Percentiles rank a stretch among this genome's conserved stretches.
phyloP scores from a whole-genome alignment of 2,797 vertebrate species.

The Rhinichthys osculus region DNA sequence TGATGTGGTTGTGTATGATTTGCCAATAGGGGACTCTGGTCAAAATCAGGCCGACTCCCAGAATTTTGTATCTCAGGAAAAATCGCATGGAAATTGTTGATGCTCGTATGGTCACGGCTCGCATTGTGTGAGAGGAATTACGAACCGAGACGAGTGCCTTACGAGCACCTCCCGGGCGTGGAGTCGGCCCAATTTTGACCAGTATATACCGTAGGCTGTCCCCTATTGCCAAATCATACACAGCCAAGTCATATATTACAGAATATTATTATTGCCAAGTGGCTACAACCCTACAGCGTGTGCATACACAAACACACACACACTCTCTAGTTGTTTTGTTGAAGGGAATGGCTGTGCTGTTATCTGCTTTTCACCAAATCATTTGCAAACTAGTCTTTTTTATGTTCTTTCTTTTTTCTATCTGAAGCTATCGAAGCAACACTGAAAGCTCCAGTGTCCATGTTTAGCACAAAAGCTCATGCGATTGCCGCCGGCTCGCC shows the following conservation, averaged over 20 bases:
- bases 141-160: not conserved
- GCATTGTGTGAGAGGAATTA: not conserved
- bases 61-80: not conserved
- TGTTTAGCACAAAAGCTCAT: not conserved
- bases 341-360: not conserved
- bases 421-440: not conserved
- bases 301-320: not conserved
- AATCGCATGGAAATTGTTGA: not conserved
- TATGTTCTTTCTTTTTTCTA: not conserved
- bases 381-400: not conserved
- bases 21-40: not conserved
- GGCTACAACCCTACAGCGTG: no score
- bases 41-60: no score
- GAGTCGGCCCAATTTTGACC: not conserved
- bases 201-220: no score
- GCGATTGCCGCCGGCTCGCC: not conserved
- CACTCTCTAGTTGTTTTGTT: not conserved
- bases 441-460: not conserved
- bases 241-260: not conserved
- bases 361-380: not conserved
- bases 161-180: no score
- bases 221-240: not conserved
- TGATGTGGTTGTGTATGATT: not conserved
- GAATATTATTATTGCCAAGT: no score
- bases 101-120: not conserved